These are phyloP conservation scores for Eulithis prunata DNA, from an alignment of 2,888 invertebrate genomes.

Conservation along the genomic window DNA sequence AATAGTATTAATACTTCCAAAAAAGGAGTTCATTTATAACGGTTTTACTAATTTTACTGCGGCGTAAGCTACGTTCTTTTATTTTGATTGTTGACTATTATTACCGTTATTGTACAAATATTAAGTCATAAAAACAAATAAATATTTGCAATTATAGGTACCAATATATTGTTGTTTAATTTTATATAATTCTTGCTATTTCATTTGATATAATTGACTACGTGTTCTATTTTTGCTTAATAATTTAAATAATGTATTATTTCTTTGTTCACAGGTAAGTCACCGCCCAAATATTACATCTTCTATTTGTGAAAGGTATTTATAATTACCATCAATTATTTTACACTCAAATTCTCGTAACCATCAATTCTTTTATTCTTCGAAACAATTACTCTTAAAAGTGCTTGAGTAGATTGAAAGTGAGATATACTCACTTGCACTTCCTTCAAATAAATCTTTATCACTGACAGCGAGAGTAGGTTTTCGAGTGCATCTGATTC, in stretches of 20 bases:
- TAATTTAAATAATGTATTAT: constrained; percentile 3
- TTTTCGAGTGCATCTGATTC: constrained; percentile 37
- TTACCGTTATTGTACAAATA: background rate
- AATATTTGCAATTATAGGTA: background rate
- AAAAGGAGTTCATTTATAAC: constrained; percentile 43
- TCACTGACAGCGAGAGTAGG: constrained; percentile 41
- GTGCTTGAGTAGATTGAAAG: constrained; percentile 49
- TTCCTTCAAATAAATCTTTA: constrained; percentile 39
- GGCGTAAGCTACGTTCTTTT: constrained; percentile 28
- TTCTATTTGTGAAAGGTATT: constrained; percentile 26
- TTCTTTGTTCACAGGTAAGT: constrained; percentile 41
- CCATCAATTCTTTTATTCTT: constrained; percentile 31
- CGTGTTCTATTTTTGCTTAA: constrained; percentile 1
- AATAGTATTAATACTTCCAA: constrained; percentile 39
- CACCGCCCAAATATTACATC: constrained; percentile 5
- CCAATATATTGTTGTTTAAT: background rate
- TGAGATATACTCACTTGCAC: constrained; percentile 46
- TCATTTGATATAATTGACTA: background rate
- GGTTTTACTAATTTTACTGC: constrained; percentile 41
- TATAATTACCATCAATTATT: constrained; percentile 21
- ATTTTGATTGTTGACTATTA: constrained; percentile 19
- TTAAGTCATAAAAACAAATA: background rate
- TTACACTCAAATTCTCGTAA: background rate
- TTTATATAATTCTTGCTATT: too few species aligned
- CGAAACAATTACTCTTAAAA: constrained; percentile 52